Percentiles rank a stretch among this genome's conserved stretches.
Evolutionary conservation across 1,140 invertebrate species (phyloP).

Genomic region (Plectus sambesii): DNA sequence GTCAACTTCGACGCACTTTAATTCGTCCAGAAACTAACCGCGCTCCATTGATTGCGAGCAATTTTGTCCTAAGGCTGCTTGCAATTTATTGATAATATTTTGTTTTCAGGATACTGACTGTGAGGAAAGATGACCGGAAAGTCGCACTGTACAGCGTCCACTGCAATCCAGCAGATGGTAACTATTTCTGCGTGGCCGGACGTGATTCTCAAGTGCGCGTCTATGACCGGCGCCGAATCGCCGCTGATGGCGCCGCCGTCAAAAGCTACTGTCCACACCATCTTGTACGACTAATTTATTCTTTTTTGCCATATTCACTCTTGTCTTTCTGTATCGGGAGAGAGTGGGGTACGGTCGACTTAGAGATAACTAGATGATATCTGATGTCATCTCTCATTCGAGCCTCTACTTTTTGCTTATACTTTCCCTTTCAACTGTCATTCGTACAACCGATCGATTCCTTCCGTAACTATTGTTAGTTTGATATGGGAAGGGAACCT

Average conservation of each 20-base stretch:
- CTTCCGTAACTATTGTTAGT: too few relatives aligned
- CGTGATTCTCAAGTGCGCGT: conserved; percentile 49
- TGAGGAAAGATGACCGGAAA: conserved; percentile 55
- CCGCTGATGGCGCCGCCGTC: conserved; percentile 47
- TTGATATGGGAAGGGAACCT: too few relatives aligned
- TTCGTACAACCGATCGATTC: too few relatives aligned
- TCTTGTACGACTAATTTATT: too few relatives aligned
- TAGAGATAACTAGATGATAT: too few relatives aligned
- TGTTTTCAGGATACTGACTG: conserved; percentile 56
- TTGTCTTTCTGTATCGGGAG: too few relatives aligned
- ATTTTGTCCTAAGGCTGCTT: conserved; percentile 10
- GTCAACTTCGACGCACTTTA: neutral
- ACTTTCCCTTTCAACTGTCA: too few relatives aligned
- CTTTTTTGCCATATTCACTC: too few relatives aligned
- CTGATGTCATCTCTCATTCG: too few relatives aligned
- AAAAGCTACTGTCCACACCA: conserved; percentile 54
- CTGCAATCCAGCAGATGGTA: conserved; percentile 62
- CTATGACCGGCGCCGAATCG: conserved; percentile 27
- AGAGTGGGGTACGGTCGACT: too few relatives aligned
- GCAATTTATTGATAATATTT: too few relatives aligned
- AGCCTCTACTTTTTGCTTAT: too few relatives aligned
- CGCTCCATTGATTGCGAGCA: conserved; percentile 4
- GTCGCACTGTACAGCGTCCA: conserved; percentile 72
- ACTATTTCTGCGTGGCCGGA: conserved; percentile 71
- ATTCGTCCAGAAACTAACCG: conserved; percentile 6